Evolutionary conservation across 2,797 vertebrate species (phyloP), one percentile per base, ranked within the genome.

Genomic region (Delichon dasypus): DNA sequence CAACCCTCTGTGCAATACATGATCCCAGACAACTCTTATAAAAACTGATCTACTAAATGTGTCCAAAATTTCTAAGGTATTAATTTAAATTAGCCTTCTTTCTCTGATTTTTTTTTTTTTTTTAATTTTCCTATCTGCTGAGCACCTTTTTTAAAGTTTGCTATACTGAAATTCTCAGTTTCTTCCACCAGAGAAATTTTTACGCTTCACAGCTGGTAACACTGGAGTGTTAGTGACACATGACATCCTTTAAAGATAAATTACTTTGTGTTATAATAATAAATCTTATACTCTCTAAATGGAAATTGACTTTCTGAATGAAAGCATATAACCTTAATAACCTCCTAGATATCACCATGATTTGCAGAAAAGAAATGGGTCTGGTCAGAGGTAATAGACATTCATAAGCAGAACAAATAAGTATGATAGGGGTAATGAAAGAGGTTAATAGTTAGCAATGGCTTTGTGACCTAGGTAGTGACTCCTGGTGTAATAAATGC

Each of bases 241-340:
- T 76, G 44, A 85, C 32, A 85, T 40, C 53, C 62, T 86, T 91
- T 77, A 90, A 93, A 94, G 74, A 92, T 77, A 76, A 92, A 95
- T 94, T 91, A 85, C 48, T 76, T 93, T 44, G 53, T 62, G 38
- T 71, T 78, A 58, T 38, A 87, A 79, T 83, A 90, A 83, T 66
- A 93, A 68, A 82, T 53, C 25, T 64, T 96, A 87, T 53, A 57
- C n/a, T 66, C 85, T 94, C 82, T 83, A 85, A 94, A 94, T 93
- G 82, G 65, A 96, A 97, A 95, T 82, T 92, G 85, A 88, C 87
- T 94, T 94, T 78, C 45, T 90, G 79, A 95, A 86, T 93, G 83
- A 81, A 92, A 87, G 47, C 77, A 81, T 77, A 61, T 92, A 90
- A 77, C 72, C 73, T 85, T 61, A 89, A 94, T 86, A 89, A 68